These are phyloP conservation scores for Melanostoma mellinum DNA, from an alignment of 2,888 invertebrate genomes.

Conservation along the genomic window DNA sequence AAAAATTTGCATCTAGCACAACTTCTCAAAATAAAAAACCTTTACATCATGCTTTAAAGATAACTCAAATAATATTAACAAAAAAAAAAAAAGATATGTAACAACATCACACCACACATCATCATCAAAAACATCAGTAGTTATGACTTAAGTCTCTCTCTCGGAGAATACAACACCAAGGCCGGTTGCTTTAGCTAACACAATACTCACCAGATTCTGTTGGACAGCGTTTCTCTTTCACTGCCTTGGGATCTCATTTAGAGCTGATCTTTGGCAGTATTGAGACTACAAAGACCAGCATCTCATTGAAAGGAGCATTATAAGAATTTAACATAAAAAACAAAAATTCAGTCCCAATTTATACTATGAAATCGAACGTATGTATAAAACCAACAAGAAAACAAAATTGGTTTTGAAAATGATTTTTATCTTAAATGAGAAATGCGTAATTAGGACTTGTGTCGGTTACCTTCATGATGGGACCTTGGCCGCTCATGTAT, in stretches of 20 bases:
- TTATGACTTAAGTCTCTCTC: constrained; percentile 41
- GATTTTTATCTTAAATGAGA: constrained; percentile 46
- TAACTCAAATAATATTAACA: constrained; percentile 16
- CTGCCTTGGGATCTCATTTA: constrained; percentile 50
- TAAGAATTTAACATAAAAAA: background rate
- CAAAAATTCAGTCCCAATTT: constrained; percentile 18
- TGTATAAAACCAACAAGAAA: constrained; percentile 17
- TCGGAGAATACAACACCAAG: constrained; percentile 23
- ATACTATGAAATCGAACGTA: background rate
- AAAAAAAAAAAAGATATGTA: constrained; percentile 22
- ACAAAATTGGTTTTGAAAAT: constrained; percentile 26
- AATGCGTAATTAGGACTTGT: constrained; percentile 64
- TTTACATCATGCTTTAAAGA: constrained; percentile 62
- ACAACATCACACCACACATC: constrained; percentile 67
- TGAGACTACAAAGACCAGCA: background rate
- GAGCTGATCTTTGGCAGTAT: constrained; percentile 14
- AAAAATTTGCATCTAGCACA: constrained; percentile 48
- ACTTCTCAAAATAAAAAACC: constrained; percentile 44
- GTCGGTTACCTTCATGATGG: constrained; percentile 94
- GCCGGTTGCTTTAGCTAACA: constrained; percentile 4
- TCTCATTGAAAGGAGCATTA: background rate
- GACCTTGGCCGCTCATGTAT: constrained; percentile 87
- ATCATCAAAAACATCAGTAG: constrained; percentile 67
- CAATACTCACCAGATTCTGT: constrained; percentile 58
- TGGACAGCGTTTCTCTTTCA: constrained; percentile 28